These are phyloP conservation scores for Brotula barbata DNA, from an alignment of 2,797 vertebrate genomes.

Conservation along the genomic window DNA sequence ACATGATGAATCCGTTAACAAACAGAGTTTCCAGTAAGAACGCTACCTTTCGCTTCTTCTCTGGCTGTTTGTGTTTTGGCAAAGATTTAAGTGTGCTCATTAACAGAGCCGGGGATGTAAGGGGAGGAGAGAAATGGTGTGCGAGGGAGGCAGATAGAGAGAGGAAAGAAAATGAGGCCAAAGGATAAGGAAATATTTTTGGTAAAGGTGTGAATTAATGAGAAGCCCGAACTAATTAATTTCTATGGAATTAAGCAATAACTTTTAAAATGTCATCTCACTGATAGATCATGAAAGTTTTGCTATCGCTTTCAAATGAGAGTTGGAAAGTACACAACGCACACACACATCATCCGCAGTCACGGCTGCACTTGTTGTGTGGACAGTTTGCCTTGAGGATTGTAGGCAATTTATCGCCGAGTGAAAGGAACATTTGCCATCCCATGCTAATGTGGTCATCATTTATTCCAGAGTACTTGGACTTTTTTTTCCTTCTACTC, in stretches of 20 bases:
- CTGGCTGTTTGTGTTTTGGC: slow-evolving; percentile 73
- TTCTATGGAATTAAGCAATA: slow-evolving; percentile 42
- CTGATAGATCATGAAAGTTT: slow-evolving; percentile 44
- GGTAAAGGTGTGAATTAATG: slow-evolving; percentile 67
- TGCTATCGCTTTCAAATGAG: slow-evolving; percentile 9
- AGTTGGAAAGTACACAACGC: slow-evolving; percentile 31
- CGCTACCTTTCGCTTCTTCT: slow-evolving; percentile 64
- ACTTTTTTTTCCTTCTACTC: slow-evolving; percentile 41
- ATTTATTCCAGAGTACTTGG: slow-evolving; percentile 64
- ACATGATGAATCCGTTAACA: slow-evolving; percentile 76
- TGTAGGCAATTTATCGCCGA: slow-evolving; percentile 60
- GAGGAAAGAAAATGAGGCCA: slow-evolving; percentile 52
- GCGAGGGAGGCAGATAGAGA: slow-evolving; percentile 19
- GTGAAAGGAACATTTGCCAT: slow-evolving; percentile 60
- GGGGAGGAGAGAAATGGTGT: slow-evolving; percentile 47
- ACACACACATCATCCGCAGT: slow-evolving; percentile 17
- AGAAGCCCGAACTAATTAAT: slow-evolving; percentile 59
- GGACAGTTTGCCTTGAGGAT: slow-evolving; percentile 60
- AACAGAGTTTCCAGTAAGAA: slow-evolving; percentile 71
- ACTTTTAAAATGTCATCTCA: slow-evolving; percentile 36
- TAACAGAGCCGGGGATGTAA: slow-evolving; percentile 65
- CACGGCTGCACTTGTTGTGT: slow-evolving; percentile 51
- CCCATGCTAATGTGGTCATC: slow-evolving; percentile 71
- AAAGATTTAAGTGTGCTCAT: slow-evolving; percentile 73
- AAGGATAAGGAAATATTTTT: slow-evolving; percentile 58